Conservation (phyloP, 2,888 invertebrate species). For the Chironomus tentans region DNA sequence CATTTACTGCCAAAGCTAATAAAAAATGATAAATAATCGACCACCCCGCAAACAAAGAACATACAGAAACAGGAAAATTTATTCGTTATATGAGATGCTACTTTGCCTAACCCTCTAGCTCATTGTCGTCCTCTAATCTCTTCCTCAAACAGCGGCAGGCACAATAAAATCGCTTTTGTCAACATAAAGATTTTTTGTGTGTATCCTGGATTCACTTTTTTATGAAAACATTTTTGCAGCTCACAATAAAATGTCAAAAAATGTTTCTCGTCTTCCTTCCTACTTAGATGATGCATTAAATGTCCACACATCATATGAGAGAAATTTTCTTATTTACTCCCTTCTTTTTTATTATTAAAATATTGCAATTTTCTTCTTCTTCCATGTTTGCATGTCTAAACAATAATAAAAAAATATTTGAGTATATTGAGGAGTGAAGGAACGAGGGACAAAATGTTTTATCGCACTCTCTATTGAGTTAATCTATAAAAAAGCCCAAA, state of each 20-base stretch:
- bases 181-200: not conserved
- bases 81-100: not conserved
- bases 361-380: not conserved
- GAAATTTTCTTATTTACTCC: not conserved
- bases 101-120: not conserved
- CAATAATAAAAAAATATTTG: too few relatives aligned
- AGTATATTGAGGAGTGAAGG: too few relatives aligned
- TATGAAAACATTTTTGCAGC: slow-evolving; percentile 10
- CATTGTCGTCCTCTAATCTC: slow-evolving; percentile 16
- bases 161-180: slow-evolving; percentile 15
- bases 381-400: too few relatives aligned
- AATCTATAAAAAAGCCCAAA: slow-evolving; percentile 14
- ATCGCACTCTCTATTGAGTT: not conserved
- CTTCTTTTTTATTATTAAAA: not conserved
- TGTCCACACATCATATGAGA: not conserved
- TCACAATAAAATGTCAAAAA: not conserved
- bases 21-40: slow-evolving; percentile 26
- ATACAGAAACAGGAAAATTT: not conserved
- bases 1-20: slow-evolving; percentile 15
- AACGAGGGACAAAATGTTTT: too few relatives aligned
- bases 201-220: not conserved
- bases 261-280: too few relatives aligned
- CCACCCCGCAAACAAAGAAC: not conserved
- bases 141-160: slow-evolving; percentile 19
- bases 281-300: not conserved